These are phyloP conservation scores for Cetonia aurata DNA, from an alignment of 2,888 invertebrate species.

Conservation along the genomic window DNA sequence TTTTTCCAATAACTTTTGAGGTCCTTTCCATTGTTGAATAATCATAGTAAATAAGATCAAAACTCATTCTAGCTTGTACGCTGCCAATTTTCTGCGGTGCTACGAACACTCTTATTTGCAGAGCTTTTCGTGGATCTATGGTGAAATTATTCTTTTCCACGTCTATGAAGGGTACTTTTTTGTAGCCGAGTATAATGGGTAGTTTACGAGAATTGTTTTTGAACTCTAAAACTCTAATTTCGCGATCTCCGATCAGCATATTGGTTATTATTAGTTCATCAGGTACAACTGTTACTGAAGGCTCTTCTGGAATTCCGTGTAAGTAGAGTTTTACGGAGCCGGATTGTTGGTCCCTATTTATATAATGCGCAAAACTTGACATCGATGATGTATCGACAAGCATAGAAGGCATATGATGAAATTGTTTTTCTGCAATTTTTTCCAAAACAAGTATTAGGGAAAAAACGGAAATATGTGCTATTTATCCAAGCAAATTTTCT, in stretches of 20 bases:
- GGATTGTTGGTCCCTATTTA: too few relatives aligned
- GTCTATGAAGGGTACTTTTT: conserved; percentile 55
- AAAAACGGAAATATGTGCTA: too few relatives aligned
- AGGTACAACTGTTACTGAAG: conserved; percentile 68
- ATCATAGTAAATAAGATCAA: too few relatives aligned
- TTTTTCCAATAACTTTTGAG: not conserved
- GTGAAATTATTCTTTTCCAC: conserved; percentile 50
- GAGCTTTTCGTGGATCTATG: conserved; percentile 50
- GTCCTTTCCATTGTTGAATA: too few relatives aligned
- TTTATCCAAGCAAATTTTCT: too few relatives aligned
- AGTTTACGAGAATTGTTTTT: conserved; percentile 66
- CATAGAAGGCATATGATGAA: too few relatives aligned
- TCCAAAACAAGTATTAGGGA: too few relatives aligned
- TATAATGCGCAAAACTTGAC: too few relatives aligned
- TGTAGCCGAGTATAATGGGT: conserved; percentile 62
- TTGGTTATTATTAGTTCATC: conserved; percentile 67
- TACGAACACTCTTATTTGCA: conserved; percentile 33
- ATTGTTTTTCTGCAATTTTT: too few relatives aligned
- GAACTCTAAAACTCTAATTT: conserved; percentile 64
- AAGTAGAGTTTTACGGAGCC: conserved; percentile 54
- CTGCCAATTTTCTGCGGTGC: too few relatives aligned
- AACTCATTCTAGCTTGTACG: too few relatives aligned
- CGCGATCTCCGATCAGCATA: conserved; percentile 63
- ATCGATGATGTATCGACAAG: too few relatives aligned
- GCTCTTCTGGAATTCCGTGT: conserved; percentile 70